Conservation (phyloP, 1,140 invertebrate genomes). For the Neodiprion pinetum region DNA sequence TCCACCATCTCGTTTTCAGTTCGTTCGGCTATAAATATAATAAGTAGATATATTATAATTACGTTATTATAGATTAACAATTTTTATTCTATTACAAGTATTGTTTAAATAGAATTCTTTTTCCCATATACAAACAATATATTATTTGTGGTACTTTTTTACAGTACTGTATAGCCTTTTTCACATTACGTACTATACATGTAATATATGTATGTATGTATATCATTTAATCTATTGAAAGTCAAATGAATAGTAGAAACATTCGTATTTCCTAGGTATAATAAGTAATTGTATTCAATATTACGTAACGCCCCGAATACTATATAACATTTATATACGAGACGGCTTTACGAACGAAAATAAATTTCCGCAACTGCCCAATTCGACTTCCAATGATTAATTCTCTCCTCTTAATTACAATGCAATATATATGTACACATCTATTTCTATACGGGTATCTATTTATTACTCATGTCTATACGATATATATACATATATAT, state of each 20-base stretch:
- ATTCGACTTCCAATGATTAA: neutral
- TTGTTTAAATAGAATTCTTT: neutral
- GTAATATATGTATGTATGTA: too few species aligned
- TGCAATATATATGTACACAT: neutral
- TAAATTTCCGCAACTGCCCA: too few species aligned
- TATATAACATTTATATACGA: too few species aligned
- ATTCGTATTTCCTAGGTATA: too few species aligned
- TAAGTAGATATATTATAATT: neutral
- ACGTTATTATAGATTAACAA: neutral
- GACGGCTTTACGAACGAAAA: too few species aligned
- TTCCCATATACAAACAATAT: conserved; percentile 7
- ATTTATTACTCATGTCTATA: conserved; percentile 36
- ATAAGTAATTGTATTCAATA: too few species aligned
- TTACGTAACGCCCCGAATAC: too few species aligned
- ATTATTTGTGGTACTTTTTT: neutral
- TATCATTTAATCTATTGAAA: too few species aligned
- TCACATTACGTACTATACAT: too few species aligned
- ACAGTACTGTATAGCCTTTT: too few species aligned
- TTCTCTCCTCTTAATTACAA: neutral
- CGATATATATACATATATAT: conserved; percentile 23
- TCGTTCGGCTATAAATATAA: neutral
- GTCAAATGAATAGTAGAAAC: too few species aligned
- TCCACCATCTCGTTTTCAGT: neutral
- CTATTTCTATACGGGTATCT: neutral
- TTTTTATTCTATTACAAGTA: neutral